Evolutionary conservation across 1,140 invertebrate species (phyloP), one percentile per base, ranked within the genome.

Genomic region (Propsilocerus akamusi): DNA sequence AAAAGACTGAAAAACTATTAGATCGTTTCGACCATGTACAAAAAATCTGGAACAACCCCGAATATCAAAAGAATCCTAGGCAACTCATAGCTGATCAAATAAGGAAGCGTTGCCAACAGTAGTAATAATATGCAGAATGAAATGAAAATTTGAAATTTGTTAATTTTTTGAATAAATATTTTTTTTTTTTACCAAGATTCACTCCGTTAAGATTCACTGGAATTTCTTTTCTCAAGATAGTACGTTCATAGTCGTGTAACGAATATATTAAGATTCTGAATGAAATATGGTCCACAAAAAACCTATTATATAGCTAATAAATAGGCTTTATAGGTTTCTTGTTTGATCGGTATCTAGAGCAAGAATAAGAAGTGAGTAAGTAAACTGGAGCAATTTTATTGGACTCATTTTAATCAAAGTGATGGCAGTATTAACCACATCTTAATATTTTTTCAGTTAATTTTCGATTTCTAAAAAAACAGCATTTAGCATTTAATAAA

Each of bases 51-150:
- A 64, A 61, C 32, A 58, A 62, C 46, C 59, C 61, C 6, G 55
- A 62, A 23, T 64, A 61, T 5, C 59, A 53, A 17, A 49, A 57
- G 28, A 61, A 64, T 53, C 62, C 62, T 17, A 53, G 59, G 0
- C 58, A 58, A 32, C 47, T 56, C 0, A 50, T 64, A n/a, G 52
- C 56, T 1, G 50, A 54, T 47, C 56, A 56, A 20, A 48, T 64
- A 47, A 54, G 14, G 2, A 37, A n/a, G 14, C 32, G 32, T 11
- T 17, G 20, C n/a, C n/a, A 37, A 37, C n/a, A n/a, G n/a, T n/a
- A n/a, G n/a, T n/a, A n/a, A n/a, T n/a, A n/a, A n/a, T n/a, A n/a
- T n/a, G n/a, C n/a, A n/a, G n/a, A 37, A 37, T 17, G 32, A 37
- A 37, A 37, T 37, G 32, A 17, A 37, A 6, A 37, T 4, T 17